Evolutionary conservation across 2,113 vertebrate species (phyloP), one percentile per base, ranked within the genome.

Genomic region (Myxocyprinus asiaticus): DNA sequence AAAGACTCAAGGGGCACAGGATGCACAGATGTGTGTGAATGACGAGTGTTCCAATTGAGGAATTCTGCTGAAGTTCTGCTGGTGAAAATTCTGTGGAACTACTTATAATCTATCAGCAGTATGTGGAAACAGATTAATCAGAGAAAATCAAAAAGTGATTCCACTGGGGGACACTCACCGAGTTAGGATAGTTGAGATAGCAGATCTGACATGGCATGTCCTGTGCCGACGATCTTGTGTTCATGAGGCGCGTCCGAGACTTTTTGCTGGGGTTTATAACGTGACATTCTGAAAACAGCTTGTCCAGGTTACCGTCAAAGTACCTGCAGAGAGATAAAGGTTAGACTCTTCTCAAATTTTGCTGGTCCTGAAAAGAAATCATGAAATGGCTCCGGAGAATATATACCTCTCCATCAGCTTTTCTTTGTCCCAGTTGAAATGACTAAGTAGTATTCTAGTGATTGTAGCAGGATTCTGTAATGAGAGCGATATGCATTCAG

Each of bases 341-440:
- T n/a, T 7, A 15, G 42, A 48, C 22, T 62, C 4, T 17, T 62
- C 43, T 1, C 1, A 33, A 33, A 33, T 33, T 1, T 33, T 33
- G 22, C 22, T 33, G 22, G 22, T 33, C 22, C 5, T 22, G 48
- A 14, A 62, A 3, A 2, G 42, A 76, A 55, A 6, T 55, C 4
- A 77, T 33, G 22, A 33, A 33, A 33, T 33, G 22, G 17, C n/a
- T 12, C 61, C 6, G 65, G 4, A 70, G 45, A 77, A 90, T 93
- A 33, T 33, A 33, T 94, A 95, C 98, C 98, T 97, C 92, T 99
- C 97, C 98, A 99, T 99, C 79, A 99, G 95, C 91, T 99, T 99
- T 91, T 99, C 98, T 90, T 99, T 98, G 91, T 99, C 98, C 98
- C 98, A 99, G 91, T 99, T 99, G 94, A 99, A 99, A 94, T 99